These are phyloP conservation scores for Crocallis elinguaria DNA, from an alignment of 2,888 invertebrate genomes.

Conservation along the genomic window DNA sequence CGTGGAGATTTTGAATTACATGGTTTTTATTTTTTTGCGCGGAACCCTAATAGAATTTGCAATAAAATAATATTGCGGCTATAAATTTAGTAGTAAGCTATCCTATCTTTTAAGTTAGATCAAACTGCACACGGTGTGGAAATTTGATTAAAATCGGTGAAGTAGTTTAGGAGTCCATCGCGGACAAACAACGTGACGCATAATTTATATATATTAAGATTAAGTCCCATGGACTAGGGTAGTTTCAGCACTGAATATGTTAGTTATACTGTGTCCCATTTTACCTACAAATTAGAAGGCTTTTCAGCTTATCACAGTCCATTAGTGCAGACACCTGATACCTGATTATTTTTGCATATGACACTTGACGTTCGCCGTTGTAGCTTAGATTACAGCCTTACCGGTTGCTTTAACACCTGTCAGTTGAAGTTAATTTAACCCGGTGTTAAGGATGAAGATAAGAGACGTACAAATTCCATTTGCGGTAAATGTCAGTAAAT, in stretches of 20 bases:
- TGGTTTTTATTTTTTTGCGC: too few species aligned
- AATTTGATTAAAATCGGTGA: too few species aligned
- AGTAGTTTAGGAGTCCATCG: too few species aligned
- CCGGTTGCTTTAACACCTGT: background rate
- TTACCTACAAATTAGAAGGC: conserved; percentile 21
- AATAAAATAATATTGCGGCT: too few species aligned
- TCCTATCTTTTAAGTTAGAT: too few species aligned
- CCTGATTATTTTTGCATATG: conserved; percentile 42
- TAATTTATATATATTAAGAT: too few species aligned
- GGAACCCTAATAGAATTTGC: too few species aligned
- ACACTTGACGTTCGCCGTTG: conserved; percentile 40
- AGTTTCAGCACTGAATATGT: background rate
- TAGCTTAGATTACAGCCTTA: conserved; percentile 32
- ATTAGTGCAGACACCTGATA: conserved; percentile 53
- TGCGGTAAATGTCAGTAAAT: too few species aligned
- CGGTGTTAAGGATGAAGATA: background rate
- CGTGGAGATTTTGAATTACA: too few species aligned
- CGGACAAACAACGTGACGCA: too few species aligned
- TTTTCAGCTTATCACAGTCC: conserved; percentile 45
- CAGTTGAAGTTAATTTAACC: background rate
- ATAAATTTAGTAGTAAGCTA: too few species aligned
- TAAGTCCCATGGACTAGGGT: background rate
- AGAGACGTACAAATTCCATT: background rate
- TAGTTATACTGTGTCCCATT: conserved; percentile 1
- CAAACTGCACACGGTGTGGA: too few species aligned